Conservation (phyloP, 1,140 invertebrate genomes). For the Bombus superbus region DNA sequence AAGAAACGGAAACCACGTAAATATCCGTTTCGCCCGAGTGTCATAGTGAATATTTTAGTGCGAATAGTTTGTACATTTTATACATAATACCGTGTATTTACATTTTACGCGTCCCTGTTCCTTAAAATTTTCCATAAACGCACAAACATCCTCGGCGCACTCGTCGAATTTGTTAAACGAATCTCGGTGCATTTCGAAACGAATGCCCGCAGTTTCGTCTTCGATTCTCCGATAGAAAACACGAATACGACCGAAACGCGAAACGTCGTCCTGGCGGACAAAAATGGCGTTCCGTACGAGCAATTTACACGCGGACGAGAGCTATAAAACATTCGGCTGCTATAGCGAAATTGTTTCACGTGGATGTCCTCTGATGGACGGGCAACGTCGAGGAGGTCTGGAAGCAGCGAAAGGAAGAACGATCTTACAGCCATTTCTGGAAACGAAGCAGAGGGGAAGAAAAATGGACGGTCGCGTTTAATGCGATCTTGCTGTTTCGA, state of each 20-base stretch:
- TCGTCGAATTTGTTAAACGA: too few relatives aligned
- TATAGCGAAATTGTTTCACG: constrained; percentile 49
- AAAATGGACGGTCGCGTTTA: constrained; percentile 31
- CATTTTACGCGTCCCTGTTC: too few relatives aligned
- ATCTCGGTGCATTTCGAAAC: too few relatives aligned
- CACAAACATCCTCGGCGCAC: too few relatives aligned
- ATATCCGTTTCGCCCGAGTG: too few relatives aligned
- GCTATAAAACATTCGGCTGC: background rate
- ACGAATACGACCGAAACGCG: background rate
- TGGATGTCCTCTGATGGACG: constrained; percentile 36
- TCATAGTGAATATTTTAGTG: too few relatives aligned
- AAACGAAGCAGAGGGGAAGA: constrained; percentile 21
- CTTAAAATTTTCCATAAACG: too few relatives aligned
- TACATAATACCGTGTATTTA: too few relatives aligned
- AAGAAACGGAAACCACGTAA: too few relatives aligned
- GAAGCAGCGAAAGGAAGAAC: constrained; percentile 1
- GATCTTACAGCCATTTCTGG: constrained; percentile 37
- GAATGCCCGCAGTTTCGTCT: background rate
- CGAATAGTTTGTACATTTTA: too few relatives aligned
- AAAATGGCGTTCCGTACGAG: constrained; percentile 15
- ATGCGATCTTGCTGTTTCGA: constrained; percentile 11
- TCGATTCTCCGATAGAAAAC: background rate
- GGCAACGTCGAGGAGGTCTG: background rate
- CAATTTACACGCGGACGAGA: constrained; percentile 38
- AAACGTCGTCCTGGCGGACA: constrained; percentile 24